phyloP scores from a whole-genome alignment of 2,888 invertebrate genomes.

The Isotomurus palustris region DNA sequence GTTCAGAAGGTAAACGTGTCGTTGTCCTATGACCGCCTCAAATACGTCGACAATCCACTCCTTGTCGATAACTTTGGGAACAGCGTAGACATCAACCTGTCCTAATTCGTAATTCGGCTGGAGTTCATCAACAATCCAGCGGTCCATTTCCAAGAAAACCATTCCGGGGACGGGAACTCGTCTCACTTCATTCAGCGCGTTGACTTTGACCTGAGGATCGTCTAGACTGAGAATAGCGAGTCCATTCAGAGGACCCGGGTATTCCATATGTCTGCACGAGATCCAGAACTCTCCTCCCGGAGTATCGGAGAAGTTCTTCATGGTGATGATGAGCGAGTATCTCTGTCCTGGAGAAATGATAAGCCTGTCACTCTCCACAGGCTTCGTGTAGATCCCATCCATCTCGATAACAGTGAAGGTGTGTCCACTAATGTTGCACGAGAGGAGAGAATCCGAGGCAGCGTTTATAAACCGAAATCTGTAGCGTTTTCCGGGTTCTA shows the following conservation, averaged over 20 bases:
- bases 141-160: conserved; percentile 5
- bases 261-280: conserved; percentile 20
- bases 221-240: conserved; percentile 17
- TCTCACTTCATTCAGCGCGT: conserved; percentile 11
- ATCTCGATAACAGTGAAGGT: conserved; percentile 28
- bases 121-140: conserved; percentile 24
- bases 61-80: conserved; percentile 20
- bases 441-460: conserved; percentile 24
- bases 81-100: conserved; percentile 24
- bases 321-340: conserved; percentile 24
- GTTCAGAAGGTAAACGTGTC: conserved; percentile 26
- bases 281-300: conserved; percentile 25
- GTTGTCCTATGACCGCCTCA: conserved; percentile 13
- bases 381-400: conserved; percentile 27
- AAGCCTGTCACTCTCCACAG: conserved; percentile 14
- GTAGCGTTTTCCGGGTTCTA: conserved; percentile 21
- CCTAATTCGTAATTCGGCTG: conserved; percentile 19
- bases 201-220: neutral
- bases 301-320: too few species aligned
- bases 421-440: conserved; percentile 21
- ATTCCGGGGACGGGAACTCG: conserved; percentile 2
- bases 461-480: conserved; percentile 32
- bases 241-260: conserved; percentile 26
- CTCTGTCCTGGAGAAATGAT: conserved; percentile 28
- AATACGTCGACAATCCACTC: conserved; percentile 24